A percentile compares a stretch with the other conserved stretches of the same genome.
Evolutionary conservation across 2,113 vertebrate species (phyloP).

Genomic region (Muntiacus reevesi): DNA sequence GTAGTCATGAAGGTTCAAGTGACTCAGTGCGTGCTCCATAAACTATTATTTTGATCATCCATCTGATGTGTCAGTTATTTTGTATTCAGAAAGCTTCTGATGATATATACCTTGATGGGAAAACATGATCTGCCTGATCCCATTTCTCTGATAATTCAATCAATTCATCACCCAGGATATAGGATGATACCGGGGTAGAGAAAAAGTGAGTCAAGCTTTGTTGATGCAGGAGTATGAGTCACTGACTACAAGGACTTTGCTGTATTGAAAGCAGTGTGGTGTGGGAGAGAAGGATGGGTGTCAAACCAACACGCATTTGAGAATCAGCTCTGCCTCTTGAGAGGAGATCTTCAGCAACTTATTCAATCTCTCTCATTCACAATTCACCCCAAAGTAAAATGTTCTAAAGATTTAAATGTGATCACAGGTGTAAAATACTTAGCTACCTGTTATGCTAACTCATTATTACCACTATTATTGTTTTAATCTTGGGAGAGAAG

Average conservation of each 20-base stretch:
- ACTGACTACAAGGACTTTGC: neutral
- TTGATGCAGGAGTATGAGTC: neutral
- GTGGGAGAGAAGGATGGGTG: rapidly evolving
- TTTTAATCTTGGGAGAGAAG: neutral
- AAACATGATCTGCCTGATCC: neutral
- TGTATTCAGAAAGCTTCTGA: neutral
- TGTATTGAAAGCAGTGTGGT: neutral
- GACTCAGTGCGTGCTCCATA: neutral
- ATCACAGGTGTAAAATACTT: neutral
- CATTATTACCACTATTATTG: neutral
- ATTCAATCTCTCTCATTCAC: neutral
- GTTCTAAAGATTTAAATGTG: neutral
- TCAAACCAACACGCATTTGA: neutral
- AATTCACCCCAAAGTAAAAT: neutral
- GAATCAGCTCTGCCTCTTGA: neutral
- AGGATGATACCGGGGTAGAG: neutral
- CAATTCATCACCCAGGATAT: neutral
- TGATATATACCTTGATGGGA: neutral
- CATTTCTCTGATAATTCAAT: neutral
- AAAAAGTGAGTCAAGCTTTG: neutral
- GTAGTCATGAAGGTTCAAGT: neutral
- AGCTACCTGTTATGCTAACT: neutral
- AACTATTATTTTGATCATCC: neutral
- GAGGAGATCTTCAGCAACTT: neutral
- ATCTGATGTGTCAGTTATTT: neutral